Conservation (phyloP, 2,888 invertebrate genomes). For the Dioctria linearis region DNA sequence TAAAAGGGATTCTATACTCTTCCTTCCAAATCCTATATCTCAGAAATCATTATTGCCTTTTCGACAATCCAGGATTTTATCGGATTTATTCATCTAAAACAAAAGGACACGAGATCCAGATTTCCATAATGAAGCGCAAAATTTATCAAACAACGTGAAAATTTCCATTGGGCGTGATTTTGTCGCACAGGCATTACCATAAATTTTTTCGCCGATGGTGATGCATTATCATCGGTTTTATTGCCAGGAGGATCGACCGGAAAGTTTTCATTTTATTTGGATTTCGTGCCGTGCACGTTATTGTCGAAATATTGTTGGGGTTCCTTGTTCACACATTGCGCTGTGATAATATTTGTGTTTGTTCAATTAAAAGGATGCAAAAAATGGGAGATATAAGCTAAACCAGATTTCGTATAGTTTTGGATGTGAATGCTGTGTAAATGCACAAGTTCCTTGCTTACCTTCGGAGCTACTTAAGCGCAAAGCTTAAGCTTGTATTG, state of each 20-base stretch:
- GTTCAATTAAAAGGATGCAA: neutral
- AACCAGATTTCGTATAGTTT: too few relatives aligned
- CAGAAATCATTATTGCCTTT: neutral
- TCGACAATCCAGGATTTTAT: conserved; percentile 10
- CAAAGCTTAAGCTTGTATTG: too few relatives aligned
- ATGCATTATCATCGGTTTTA: neutral
- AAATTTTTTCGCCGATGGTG: neutral
- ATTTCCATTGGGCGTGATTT: conserved; percentile 15
- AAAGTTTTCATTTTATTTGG: conserved; percentile 7
- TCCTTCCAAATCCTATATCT: too few relatives aligned
- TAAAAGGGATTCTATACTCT: neutral
- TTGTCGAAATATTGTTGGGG: neutral
- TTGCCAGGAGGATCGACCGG: neutral
- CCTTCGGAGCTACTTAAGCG: too few relatives aligned
- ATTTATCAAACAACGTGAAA: conserved; percentile 18
- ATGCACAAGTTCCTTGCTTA: too few relatives aligned
- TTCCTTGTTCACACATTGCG: neutral
- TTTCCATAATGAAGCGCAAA: conserved; percentile 14
- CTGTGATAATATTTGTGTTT: conserved; percentile 5
- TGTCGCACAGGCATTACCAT: neutral
- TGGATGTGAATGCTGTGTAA: too few relatives aligned
- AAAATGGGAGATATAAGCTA: too few relatives aligned
- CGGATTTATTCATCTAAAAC: conserved; percentile 6
- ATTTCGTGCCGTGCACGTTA: conserved; percentile 2
- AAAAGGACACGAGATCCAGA: neutral